These are phyloP conservation scores for Serrognathus titanus DNA, from an alignment of 2,888 invertebrate species.

Conservation along the genomic window DNA sequence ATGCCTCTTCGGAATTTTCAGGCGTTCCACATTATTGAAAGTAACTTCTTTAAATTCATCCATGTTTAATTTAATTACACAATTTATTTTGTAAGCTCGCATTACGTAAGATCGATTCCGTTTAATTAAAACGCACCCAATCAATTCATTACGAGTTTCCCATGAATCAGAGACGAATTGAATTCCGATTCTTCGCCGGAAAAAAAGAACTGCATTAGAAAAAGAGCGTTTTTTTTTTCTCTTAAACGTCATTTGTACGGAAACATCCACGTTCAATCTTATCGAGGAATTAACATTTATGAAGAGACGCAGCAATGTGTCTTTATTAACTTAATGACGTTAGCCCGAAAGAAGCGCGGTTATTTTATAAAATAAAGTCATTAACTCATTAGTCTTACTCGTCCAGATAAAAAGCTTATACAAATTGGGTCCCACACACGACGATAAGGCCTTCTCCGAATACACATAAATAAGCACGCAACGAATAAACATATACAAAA, in stretches of 20 bases:
- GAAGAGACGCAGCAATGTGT: not conserved
- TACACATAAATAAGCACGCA: not conserved
- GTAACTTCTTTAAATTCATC: no score
- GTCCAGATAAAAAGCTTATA: constrained; percentile 11
- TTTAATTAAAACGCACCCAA: no score
- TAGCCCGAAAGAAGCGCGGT: not conserved
- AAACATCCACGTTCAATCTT: not conserved
- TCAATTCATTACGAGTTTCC: no score
- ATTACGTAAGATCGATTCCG: no score
- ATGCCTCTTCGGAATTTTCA: no score
- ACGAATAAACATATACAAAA: not conserved
- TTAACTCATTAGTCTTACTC: constrained; percentile 15
- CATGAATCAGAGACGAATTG: no score
- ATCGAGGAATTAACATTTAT: constrained; percentile 6
- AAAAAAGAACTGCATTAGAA: no score
- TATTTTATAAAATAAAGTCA: constrained; percentile 19
- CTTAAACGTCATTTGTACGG: not conserved
- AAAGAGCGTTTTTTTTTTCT: not conserved
- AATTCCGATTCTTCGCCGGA: no score
- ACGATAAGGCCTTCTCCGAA: not conserved
- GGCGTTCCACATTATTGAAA: no score
- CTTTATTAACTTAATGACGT: not conserved
- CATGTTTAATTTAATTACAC: no score
- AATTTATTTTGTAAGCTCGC: no score
- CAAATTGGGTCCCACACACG: constrained; percentile 17